Evolutionary conservation across 2,113 vertebrate species (phyloP).

Genomic region (Neopipo cinnamomea): DNA sequence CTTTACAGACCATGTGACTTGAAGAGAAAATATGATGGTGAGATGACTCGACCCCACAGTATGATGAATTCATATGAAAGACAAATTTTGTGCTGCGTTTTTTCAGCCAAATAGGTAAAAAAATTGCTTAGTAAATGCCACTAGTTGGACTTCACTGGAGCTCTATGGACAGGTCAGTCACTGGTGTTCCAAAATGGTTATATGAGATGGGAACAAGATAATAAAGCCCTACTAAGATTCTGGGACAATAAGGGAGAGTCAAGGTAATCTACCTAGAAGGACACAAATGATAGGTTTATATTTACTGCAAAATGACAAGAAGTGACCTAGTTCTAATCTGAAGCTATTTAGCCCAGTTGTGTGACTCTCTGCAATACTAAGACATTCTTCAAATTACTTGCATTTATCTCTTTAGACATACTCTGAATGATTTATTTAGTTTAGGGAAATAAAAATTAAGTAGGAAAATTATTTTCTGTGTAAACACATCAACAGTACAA

Average conservation of each 20-base stretch:
- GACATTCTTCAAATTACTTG: background rate
- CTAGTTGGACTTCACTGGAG: background rate
- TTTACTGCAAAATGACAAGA: background rate
- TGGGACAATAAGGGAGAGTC: background rate
- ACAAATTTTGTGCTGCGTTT: background rate
- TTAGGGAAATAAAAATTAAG: background rate
- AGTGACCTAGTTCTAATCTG: background rate
- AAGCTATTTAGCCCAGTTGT: background rate
- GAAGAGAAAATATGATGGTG: background rate
- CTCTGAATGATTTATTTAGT: background rate
- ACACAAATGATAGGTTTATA: background rate
- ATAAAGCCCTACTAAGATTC: background rate
- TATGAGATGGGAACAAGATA: background rate
- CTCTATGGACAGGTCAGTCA: rapidly evolving
- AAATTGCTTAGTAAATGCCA: background rate
- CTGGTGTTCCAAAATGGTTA: background rate
- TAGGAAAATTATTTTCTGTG: background rate
- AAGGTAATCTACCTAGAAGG: background rate
- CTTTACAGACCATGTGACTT: background rate
- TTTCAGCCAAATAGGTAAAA: background rate
- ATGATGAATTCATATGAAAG: background rate
- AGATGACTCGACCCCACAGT: background rate
- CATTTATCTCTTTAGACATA: background rate
- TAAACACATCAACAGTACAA: background rate
- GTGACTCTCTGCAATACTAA: background rate